Conservation (phyloP, 2,797 vertebrate genomes). For the Muscicapa striata region DNA sequence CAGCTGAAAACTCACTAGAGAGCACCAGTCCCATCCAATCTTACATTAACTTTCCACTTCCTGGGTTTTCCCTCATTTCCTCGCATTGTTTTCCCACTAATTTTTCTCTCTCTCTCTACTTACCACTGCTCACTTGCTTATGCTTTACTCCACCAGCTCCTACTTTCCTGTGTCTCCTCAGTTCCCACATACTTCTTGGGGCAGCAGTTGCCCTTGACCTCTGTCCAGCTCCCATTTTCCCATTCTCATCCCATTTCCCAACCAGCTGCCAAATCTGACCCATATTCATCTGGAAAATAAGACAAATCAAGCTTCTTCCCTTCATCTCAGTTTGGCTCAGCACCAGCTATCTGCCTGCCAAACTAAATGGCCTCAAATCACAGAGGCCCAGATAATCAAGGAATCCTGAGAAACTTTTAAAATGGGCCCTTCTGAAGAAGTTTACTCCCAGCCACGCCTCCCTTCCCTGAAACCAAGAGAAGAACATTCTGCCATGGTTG, state of each 20-base stretch:
- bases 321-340: slow-evolving; percentile 16
- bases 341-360: background rate
- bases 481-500: background rate
- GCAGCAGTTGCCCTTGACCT: background rate
- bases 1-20: background rate
- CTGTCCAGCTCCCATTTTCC: background rate
- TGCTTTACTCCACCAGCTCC: background rate
- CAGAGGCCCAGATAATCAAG: background rate
- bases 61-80: slow-evolving; percentile 7
- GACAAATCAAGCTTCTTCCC: background rate
- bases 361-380: background rate
- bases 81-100: background rate
- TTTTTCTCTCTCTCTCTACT: background rate
- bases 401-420: background rate
- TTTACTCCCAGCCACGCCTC: background rate
- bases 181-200: background rate
- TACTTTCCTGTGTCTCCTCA: background rate
- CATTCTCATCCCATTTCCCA: slow-evolving; percentile 13
- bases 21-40: background rate
- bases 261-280: background rate
- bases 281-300: slow-evolving; percentile 6
- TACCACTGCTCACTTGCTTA: background rate
- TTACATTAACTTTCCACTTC: background rate
- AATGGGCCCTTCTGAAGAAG: background rate
- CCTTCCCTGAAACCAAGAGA: background rate